Evolutionary conservation across 2,113 vertebrate species (phyloP).

Genomic region (Desmodus rotundus): DNA sequence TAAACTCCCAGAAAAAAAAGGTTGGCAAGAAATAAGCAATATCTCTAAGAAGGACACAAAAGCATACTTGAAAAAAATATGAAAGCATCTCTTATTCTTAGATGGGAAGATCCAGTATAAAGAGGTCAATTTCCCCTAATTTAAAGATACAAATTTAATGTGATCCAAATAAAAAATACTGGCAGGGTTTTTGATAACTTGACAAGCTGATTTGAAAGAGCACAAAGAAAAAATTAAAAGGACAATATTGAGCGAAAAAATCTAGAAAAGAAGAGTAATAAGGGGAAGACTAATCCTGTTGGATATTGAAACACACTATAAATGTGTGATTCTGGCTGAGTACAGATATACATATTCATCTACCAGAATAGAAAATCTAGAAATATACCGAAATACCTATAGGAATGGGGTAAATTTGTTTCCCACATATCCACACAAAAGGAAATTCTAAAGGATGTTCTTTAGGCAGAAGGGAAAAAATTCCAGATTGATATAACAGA

Average conservation of each 20-base stretch:
- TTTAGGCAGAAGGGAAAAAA: not conserved
- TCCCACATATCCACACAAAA: not conserved
- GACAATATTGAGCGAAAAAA: not conserved
- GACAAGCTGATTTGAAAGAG: not conserved
- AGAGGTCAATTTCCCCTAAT: not conserved
- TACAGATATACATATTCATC: not conserved
- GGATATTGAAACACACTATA: not conserved
- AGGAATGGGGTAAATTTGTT: not conserved
- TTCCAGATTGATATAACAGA: not conserved
- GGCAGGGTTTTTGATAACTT: not conserved
- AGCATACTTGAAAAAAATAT: not conserved
- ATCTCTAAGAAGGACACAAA: not conserved
- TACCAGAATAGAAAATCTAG: not conserved
- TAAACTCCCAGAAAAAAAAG: not conserved
- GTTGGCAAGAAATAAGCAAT: not conserved
- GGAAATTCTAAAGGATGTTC: not conserved
- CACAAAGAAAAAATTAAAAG: not conserved
- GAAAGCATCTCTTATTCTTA: not conserved
- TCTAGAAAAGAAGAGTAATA: not conserved
- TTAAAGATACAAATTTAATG: not conserved
- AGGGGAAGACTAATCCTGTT: not conserved
- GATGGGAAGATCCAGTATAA: not conserved
- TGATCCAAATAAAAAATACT: conserved; percentile 29
- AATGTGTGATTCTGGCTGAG: not conserved
- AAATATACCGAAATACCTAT: not conserved